phyloP scores from a whole-genome alignment of 2,797 vertebrate species.

The Siniperca scherzeri region DNA sequence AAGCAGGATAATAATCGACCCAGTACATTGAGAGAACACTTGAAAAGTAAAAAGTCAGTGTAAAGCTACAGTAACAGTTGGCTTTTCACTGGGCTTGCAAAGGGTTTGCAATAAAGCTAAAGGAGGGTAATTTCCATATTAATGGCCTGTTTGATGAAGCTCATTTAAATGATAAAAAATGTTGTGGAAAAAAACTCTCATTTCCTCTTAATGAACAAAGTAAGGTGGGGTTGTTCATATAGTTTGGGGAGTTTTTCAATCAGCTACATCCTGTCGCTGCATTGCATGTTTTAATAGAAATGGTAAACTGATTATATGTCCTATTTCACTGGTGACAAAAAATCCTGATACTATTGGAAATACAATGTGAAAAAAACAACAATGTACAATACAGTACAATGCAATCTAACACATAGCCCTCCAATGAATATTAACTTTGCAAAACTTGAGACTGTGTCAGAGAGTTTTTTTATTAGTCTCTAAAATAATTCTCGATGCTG shows the following conservation, averaged over 20 bases:
- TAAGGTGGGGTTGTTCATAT: not conserved
- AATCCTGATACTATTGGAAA: not conserved
- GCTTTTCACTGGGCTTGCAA: constrained; percentile 30
- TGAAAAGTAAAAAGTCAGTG: constrained; percentile 17
- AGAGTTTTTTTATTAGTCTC: not conserved
- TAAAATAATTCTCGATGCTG: not conserved
- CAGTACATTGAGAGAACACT: not conserved
- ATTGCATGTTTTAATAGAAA: constrained; percentile 16
- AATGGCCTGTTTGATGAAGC: constrained; percentile 60
- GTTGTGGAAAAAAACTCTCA: constrained; percentile 21
- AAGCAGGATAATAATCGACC: not conserved
- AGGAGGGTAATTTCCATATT: constrained; percentile 55
- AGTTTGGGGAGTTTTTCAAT: constrained; percentile 4
- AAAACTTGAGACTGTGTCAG: constrained; percentile 1
- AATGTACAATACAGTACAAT: not conserved
- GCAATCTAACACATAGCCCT: not conserved
- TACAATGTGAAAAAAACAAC: not conserved
- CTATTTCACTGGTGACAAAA: not conserved
- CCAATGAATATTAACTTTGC: constrained; percentile 1
- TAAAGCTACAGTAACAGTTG: constrained; percentile 35
- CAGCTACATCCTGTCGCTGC: not conserved
- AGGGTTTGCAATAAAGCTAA: constrained; percentile 43
- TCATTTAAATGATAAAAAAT: constrained; percentile 61
- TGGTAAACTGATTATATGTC: not conserved
- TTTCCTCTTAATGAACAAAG: constrained; percentile 46